A percentile compares a stretch with the other conserved stretches of the same genome.
phyloP scores from a whole-genome alignment of 2,797 vertebrate genomes.

The Channa striata region DNA sequence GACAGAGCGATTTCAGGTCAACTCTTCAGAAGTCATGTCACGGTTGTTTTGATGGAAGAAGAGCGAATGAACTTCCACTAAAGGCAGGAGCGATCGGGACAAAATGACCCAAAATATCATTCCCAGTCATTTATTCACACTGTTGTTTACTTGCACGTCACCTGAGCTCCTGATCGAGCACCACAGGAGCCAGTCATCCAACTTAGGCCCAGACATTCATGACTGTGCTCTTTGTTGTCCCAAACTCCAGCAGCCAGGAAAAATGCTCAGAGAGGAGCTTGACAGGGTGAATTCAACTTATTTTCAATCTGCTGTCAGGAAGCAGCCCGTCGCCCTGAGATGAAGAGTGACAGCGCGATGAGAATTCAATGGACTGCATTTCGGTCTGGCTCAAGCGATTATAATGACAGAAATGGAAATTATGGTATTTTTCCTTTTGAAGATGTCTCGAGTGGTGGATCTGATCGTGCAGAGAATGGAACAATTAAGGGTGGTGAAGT shows the following conservation, averaged over 20 bases:
- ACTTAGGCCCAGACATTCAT: conserved; percentile 19
- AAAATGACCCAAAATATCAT: conserved; percentile 26
- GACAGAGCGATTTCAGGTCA: background rate
- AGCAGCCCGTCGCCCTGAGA: conserved; percentile 45
- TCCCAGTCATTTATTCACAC: conserved; percentile 26
- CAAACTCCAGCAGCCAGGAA: conserved; percentile 51
- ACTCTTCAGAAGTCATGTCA: conserved; percentile 16
- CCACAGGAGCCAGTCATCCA: conserved; percentile 13
- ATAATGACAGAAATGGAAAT: conserved; percentile 65
- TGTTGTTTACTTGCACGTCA: conserved; percentile 31
- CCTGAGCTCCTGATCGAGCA: conserved; percentile 35
- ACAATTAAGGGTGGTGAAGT: conserved; percentile 50
- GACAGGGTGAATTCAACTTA: conserved; percentile 54
- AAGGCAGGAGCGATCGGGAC: background rate
- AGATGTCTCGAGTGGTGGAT: conserved; percentile 21
- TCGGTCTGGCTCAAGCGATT: conserved; percentile 55
- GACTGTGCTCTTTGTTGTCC: conserved; percentile 30
- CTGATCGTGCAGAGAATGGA: conserved; percentile 39
- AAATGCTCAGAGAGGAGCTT: conserved; percentile 46
- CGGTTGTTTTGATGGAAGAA: conserved; percentile 16
- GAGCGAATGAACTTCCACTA: conserved; percentile 24
- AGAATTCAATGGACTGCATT: conserved; percentile 50
- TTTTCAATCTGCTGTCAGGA: conserved; percentile 64
- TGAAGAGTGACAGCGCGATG: conserved; percentile 60
- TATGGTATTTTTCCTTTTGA: conserved; percentile 44